Base-by-base conservation (phyloP, 2,113 vertebrate genomes). In the Lamprotornis superbus region DNA sequence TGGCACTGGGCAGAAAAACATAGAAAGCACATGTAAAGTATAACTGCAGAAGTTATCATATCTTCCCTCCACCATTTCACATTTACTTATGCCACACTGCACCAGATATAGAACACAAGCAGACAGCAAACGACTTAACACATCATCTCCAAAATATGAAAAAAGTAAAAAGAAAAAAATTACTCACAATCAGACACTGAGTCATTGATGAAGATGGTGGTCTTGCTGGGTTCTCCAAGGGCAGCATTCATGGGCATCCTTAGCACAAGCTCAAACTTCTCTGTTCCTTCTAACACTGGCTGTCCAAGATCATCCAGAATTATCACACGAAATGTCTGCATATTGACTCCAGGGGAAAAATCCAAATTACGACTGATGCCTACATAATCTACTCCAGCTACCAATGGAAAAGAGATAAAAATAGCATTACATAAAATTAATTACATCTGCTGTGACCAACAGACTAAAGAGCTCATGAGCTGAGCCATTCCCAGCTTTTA, bases 301-400 rank as follows among this genome's bases (percentile, higher is more conserved):
- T 98, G 98, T 31, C 99, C 99, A 69, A 99, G 98, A 95, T 99
- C 99, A 91, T 99, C 99, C 97, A 99, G 97, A 95, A 99, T 98
- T 68, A 97, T 96, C 9, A 99, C 98, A 15, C 98, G 98, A 70
- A 99, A 96, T 0, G 98, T 98, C 97, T 99, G 99, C 98, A 98
- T 98, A 91, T 97, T 98, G 90, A 99, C 98, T 69, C 99, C 99
- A 0, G 99, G 98, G 13, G 98, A 98, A 88, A 99, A 99, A 95
- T 99, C 99, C 95, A 99, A 96, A 94, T 98, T 98, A 49, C 98
- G 98, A 94, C 99, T 99, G 96, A 99, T 99, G 39, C 99, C 99
- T 53, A 99, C 99, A 15, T 99, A 99, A 97, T 99, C 99, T 93
- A 98, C 82, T 70, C 99, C 99, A 96, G 99, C 99, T 99, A 96